Evolutionary conservation across 2,797 vertebrate genomes (phyloP).

Genomic region (Halcyon leucocephala): DNA sequence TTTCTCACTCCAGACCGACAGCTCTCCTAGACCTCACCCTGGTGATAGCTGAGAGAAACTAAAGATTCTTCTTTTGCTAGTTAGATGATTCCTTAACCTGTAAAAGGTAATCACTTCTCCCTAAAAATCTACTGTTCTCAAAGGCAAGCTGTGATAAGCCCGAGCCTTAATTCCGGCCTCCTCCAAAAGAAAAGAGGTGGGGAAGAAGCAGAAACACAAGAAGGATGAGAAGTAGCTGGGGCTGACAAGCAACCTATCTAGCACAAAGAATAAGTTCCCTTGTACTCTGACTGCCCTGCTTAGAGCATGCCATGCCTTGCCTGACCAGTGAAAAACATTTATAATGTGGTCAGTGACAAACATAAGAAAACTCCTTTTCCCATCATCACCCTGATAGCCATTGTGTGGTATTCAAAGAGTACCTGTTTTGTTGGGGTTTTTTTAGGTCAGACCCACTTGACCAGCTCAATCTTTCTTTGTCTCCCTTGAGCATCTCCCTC

Average conservation of each 20-base stretch:
- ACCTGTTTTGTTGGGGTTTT: neutral
- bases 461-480: neutral
- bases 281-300: neutral
- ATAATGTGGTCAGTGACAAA: neutral
- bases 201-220: neutral
- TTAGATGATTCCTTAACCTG: neutral
- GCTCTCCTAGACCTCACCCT: neutral
- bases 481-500: neutral
- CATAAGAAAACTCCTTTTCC: neutral
- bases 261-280: neutral
- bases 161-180: neutral
- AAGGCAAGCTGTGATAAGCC: neutral
- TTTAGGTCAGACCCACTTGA: neutral
- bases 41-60: neutral
- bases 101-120: too few relatives aligned
- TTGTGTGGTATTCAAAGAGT: neutral
- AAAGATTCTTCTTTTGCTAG: neutral
- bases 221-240: neutral
- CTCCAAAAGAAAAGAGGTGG: neutral
- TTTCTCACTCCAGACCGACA: neutral
- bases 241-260: neutral
- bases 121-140: neutral
- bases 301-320: neutral
- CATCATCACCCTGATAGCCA: neutral
- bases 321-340: neutral